Evolutionary conservation across 2,113 vertebrate species (phyloP), one percentile per base, ranked within the genome.

Genomic region (Anseranas semipalmata): DNA sequence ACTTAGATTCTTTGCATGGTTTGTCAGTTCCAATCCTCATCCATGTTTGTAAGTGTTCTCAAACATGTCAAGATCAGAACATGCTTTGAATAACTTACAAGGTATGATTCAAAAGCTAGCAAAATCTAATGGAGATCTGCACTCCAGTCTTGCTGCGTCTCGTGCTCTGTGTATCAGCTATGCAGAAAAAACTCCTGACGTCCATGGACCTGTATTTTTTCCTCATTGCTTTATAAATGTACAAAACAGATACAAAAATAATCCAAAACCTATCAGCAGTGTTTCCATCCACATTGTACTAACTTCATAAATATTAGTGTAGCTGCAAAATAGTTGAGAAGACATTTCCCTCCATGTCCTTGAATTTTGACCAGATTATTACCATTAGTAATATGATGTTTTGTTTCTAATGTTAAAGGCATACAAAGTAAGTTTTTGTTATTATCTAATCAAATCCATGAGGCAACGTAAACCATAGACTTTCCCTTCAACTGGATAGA

Each of bases 21-120:
- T 96, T 97, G 94, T 96, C 87, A 96, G 75, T 90, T 97, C 93
- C 91, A 88, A 74, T 95, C 97, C 89, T 96, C 84, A 71, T 90
- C 91, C 67, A 8, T 22, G 41, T 81, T 96, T 89, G 73, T 27
- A 82, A 91, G 67, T 88, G 76, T 93, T 96, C 93, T 94, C 92
- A 92, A 91, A 87, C 79, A 85, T 59, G 80, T 91, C 48, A 20
- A 66, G 95, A 95, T 94, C 75, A 95, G 62, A 87, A 91, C 91
- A 67, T 86, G 37, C 76, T 96, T 96, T 94, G 89, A 95, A 96
- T 93, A 93, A 80, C 53, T 77, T 88, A 95, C 25, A 27, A 58
- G 85, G n/a, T 56, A 72, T 89, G 35, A 90, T 89, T 65, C 85
- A 83, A 78, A 92, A 89, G 65, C 66, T 62, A 53, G 52, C 68